Conservation (phyloP, 2,888 invertebrate species). For the Tachina lurida region DNA sequence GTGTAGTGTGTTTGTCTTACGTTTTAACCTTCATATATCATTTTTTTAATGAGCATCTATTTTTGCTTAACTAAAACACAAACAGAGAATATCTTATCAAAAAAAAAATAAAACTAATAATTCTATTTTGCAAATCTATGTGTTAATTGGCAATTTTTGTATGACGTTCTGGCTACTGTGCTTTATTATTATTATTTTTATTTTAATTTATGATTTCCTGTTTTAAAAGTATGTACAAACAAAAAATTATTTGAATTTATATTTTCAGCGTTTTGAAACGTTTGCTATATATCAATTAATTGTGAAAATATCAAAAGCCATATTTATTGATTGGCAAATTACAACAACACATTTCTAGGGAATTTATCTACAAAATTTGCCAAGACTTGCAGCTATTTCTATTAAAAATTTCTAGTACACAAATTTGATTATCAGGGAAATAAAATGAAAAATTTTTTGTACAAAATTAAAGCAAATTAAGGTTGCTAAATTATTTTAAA, state of each 20-base stretch:
- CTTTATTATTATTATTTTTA: constrained; percentile 10
- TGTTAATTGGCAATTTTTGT: constrained; percentile 30
- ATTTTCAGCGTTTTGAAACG: neutral
- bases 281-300: neutral
- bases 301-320: neutral
- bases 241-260: constrained; percentile 36
- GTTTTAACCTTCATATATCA: neutral
- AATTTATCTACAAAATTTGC: neutral
- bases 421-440: no score
- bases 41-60: neutral
- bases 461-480: no score
- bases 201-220: constrained; percentile 67
- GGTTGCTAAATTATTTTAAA: no score
- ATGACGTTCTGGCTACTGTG: constrained; percentile 12
- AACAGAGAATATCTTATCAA: neutral
- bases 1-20: neutral
- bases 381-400: neutral
- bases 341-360: neutral
- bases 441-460: no score
- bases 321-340: constrained; percentile 31
- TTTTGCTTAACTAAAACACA: constrained; percentile 19
- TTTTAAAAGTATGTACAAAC: constrained; percentile 8
- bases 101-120: constrained; percentile 2
- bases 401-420: no score
- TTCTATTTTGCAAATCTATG: constrained; percentile 14